phyloP scores from a whole-genome alignment of 2,797 vertebrate genomes.

The Mus caroli region DNA sequence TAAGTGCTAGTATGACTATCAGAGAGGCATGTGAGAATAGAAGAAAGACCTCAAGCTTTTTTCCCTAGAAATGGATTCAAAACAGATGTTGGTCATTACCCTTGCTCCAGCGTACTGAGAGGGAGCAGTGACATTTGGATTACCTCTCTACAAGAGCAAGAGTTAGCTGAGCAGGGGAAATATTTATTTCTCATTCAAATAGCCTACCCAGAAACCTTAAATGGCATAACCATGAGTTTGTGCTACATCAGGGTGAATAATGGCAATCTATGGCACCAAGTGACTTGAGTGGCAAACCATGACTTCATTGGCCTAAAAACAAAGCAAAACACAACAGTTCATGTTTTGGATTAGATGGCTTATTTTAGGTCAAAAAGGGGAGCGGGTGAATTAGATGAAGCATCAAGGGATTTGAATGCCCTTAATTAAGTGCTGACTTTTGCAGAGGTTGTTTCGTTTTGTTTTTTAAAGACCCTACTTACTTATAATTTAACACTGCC shows the following conservation, averaged over 20 bases:
- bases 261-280: slow-evolving; percentile 44
- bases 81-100: slow-evolving; percentile 75
- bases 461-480: slow-evolving; percentile 18
- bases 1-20: background rate
- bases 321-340: slow-evolving; percentile 40
- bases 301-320: slow-evolving; percentile 50
- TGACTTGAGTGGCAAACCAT: slow-evolving; percentile 74
- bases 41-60: slow-evolving; percentile 65
- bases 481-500: slow-evolving; percentile 68
- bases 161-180: slow-evolving; percentile 75
- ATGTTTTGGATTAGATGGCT: slow-evolving; percentile 81
- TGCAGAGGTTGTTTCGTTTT: slow-evolving; percentile 52
- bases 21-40: slow-evolving; percentile 27
- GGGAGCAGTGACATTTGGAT: slow-evolving; percentile 69
- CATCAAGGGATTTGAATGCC: slow-evolving; percentile 64
- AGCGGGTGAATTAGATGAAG: slow-evolving; percentile 72
- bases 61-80: background rate
- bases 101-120: slow-evolving; percentile 64
- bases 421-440: slow-evolving; percentile 72
- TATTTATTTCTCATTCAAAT: slow-evolving; percentile 77
- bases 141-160: slow-evolving; percentile 66
- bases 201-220: slow-evolving; percentile 70
- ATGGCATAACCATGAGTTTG: slow-evolving; percentile 75
- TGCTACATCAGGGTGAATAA: slow-evolving; percentile 70
- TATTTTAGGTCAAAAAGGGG: slow-evolving; percentile 76